Evolutionary conservation across 35 echinoderm and acorn worm genomes (phyloP).

Genomic region (Lytechinus pictus): DNA sequence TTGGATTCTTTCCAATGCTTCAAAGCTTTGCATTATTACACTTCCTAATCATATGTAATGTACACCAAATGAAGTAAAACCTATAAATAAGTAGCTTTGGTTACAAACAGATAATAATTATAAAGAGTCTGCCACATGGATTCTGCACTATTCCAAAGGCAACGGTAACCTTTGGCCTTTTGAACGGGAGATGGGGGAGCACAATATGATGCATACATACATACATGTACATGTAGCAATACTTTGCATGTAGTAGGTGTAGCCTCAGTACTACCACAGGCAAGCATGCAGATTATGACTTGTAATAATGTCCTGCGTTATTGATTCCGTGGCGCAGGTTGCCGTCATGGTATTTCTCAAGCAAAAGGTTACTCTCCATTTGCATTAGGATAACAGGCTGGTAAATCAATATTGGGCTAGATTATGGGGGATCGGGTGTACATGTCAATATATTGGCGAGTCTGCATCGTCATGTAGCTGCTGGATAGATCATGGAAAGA

Average conservation of each 20-base stretch:
- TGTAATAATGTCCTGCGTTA: constrained; percentile 47
- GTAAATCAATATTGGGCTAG: constrained; percentile 45
- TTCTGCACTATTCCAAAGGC: neutral
- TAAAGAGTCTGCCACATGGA: neutral
- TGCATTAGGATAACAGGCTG: constrained; percentile 52
- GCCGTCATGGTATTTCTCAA: neutral
- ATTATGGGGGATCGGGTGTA: constrained; percentile 28
- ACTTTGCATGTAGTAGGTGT: neutral
- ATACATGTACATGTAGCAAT: neutral
- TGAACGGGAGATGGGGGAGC: neutral
- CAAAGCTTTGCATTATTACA: too few species aligned
- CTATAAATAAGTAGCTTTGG: neutral
- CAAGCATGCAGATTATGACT: constrained; percentile 23
- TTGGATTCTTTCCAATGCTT: too few species aligned
- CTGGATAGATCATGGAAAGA: neutral
- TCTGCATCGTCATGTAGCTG: neutral
- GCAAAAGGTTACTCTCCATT: constrained; percentile 46
- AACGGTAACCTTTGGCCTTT: neutral
- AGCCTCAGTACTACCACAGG: neutral
- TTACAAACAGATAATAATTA: neutral
- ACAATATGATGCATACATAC: neutral
- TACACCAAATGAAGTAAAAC: neutral
- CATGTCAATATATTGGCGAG: neutral
- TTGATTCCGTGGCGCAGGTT: neutral
- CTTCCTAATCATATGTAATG: too few species aligned